phyloP scores from a whole-genome alignment of 2,113 vertebrate species.

The Nestor notabilis region DNA sequence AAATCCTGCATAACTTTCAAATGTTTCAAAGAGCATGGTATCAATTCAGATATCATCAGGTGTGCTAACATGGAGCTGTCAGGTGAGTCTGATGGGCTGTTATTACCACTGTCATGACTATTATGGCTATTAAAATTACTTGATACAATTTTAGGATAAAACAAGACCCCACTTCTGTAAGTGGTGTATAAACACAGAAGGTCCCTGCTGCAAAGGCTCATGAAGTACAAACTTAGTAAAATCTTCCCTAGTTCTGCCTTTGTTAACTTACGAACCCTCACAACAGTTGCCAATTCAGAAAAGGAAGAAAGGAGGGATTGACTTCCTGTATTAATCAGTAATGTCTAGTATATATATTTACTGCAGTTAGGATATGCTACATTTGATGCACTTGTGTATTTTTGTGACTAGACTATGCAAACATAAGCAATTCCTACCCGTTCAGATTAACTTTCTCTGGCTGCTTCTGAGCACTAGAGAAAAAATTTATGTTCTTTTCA shows the following conservation, averaged over 20 bases:
- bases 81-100: background rate
- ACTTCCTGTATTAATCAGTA: background rate
- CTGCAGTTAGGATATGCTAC: background rate
- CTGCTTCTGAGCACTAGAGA: background rate
- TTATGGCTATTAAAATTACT: background rate
- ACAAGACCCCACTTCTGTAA: background rate
- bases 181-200: background rate
- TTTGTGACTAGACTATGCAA: background rate
- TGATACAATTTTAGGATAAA: background rate
- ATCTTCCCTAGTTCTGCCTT: background rate
- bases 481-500: background rate
- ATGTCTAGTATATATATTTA: background rate
- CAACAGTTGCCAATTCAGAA: background rate
- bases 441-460: background rate
- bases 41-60: background rate
- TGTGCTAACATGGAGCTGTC: background rate
- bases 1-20: conserved; percentile 1
- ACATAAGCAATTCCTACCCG: background rate
- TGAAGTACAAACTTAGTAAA: background rate
- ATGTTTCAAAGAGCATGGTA: background rate
- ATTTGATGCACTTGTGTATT: background rate
- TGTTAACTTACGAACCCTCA: background rate
- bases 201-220: background rate
- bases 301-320: background rate
- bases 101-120: background rate